Conservation (phyloP, 2,888 invertebrate genomes). For the Oxyteleia sp. region DNA sequence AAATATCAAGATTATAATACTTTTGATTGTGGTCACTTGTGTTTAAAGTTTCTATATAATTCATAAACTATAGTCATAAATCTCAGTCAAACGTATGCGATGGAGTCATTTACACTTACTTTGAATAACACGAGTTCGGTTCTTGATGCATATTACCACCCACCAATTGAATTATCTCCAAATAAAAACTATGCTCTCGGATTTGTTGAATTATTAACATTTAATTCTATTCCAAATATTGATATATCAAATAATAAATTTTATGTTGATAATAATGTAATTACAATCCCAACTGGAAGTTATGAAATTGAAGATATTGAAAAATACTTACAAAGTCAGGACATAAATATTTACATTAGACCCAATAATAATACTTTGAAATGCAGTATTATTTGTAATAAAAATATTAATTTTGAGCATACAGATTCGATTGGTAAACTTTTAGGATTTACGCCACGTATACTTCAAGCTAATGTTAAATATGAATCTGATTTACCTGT, state of each 20-base stretch:
- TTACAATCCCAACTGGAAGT: constrained; percentile 78
- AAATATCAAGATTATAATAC: constrained; percentile 78
- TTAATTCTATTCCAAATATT: constrained; percentile 82
- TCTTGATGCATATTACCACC: constrained; percentile 13
- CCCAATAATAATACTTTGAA: constrained; percentile 69
- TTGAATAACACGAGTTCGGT: background rate
- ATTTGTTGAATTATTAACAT: constrained; percentile 80
- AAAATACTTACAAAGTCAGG: constrained; percentile 62
- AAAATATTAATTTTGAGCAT: constrained; percentile 54
- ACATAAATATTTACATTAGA: constrained; percentile 37
- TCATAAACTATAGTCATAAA: background rate
- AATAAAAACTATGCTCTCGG: constrained; percentile 78
- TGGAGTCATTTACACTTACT: constrained; percentile 69
- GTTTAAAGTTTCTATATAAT: constrained; percentile 22
- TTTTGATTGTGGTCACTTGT: constrained; percentile 72
- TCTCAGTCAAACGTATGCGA: constrained; percentile 60
- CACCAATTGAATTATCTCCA: constrained; percentile 61
- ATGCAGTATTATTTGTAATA: constrained; percentile 52
- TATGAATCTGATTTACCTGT: constrained; percentile 38
- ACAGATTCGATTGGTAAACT: constrained; percentile 56
- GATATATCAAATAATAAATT: constrained; percentile 81
- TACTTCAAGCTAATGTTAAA: constrained; percentile 41
- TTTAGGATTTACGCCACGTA: constrained; percentile 63
- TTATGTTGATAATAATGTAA: constrained; percentile 67
- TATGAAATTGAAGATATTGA: constrained; percentile 82